Evolutionary conservation across 1,140 invertebrate species (phyloP).

Genomic region (Anadara kagoshimensis): DNA sequence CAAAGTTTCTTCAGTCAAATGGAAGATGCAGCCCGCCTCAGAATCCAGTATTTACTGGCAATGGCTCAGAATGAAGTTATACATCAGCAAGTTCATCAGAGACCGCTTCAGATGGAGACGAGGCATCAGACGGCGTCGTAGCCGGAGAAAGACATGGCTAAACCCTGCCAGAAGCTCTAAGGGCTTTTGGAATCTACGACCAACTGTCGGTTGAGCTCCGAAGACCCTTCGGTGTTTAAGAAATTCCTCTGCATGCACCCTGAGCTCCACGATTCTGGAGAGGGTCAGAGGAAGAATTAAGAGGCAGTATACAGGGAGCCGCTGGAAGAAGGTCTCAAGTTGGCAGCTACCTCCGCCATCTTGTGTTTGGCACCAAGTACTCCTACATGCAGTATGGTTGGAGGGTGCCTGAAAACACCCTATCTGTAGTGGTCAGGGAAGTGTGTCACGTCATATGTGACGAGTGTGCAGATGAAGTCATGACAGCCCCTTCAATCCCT

Average conservation of each 20-base stretch:
- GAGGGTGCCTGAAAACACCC: slow-evolving; percentile 26
- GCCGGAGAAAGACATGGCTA: background rate
- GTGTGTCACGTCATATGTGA: slow-evolving; percentile 17
- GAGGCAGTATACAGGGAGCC: slow-evolving; percentile 33
- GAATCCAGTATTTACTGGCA: too few relatives aligned
- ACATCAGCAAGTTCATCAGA: too few relatives aligned
- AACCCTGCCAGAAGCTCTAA: background rate
- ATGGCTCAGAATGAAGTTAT: too few relatives aligned
- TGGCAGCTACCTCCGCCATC: too few relatives aligned
- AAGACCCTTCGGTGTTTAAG: slow-evolving; percentile 1
- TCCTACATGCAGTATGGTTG: slow-evolving; percentile 30
- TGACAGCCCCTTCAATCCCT: slow-evolving; percentile 16
- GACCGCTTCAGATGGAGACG: too few relatives aligned
- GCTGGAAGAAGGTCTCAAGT: slow-evolving; percentile 29
- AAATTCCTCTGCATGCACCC: background rate
- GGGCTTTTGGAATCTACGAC: slow-evolving; percentile 26
- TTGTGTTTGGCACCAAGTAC: slow-evolving; percentile 35
- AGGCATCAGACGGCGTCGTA: too few relatives aligned
- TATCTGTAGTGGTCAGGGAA: slow-evolving; percentile 26
- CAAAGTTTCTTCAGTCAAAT: too few relatives aligned
- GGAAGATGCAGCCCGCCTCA: too few relatives aligned
- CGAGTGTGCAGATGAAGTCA: too few relatives aligned
- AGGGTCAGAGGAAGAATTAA: background rate
- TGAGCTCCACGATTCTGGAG: background rate
- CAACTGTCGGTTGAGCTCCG: slow-evolving; percentile 26